phyloP scores from a whole-genome alignment of 1,140 invertebrate species.

The Limonius californicus region DNA sequence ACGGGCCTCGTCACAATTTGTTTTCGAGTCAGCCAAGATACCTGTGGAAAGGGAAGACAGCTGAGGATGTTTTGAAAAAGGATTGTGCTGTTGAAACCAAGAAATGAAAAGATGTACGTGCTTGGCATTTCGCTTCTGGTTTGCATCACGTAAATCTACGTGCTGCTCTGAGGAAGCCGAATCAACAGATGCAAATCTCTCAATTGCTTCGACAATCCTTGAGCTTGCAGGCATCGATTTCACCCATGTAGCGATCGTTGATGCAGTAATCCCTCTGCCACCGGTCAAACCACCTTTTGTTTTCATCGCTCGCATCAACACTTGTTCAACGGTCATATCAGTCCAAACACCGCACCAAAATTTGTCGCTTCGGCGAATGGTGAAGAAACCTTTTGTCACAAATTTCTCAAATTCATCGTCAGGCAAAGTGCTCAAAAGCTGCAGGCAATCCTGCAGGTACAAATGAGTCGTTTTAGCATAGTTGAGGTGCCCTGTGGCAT shows the following conservation, averaged over 20 bases:
- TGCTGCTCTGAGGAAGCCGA: constrained; percentile 17
- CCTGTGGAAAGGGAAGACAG: constrained; percentile 10
- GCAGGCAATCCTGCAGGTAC: neutral
- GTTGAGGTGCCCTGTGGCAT: constrained; percentile 16
- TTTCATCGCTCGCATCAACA: constrained; percentile 38
- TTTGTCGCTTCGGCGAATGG: constrained; percentile 42
- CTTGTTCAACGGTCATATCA: constrained; percentile 46
- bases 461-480: constrained; percentile 17
- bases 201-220: constrained; percentile 9
- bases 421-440: neutral
- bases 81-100: constrained; percentile 18
- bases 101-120: constrained; percentile 6
- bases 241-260: neutral
- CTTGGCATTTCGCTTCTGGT: constrained; percentile 2
- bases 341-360: constrained; percentile 47
- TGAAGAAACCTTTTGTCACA: constrained; percentile 35
- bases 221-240: neutral
- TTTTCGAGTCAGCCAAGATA: neutral
- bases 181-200: constrained; percentile 4
- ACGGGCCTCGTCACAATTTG: neutral
- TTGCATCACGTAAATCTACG: constrained; percentile 10
- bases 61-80: constrained; percentile 3
- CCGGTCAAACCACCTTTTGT: neutral
- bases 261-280: constrained; percentile 2
- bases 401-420: neutral